These are phyloP conservation scores for Hoplias malabaricus DNA, from an alignment of 2,113 vertebrate species.

Conservation along the genomic window DNA sequence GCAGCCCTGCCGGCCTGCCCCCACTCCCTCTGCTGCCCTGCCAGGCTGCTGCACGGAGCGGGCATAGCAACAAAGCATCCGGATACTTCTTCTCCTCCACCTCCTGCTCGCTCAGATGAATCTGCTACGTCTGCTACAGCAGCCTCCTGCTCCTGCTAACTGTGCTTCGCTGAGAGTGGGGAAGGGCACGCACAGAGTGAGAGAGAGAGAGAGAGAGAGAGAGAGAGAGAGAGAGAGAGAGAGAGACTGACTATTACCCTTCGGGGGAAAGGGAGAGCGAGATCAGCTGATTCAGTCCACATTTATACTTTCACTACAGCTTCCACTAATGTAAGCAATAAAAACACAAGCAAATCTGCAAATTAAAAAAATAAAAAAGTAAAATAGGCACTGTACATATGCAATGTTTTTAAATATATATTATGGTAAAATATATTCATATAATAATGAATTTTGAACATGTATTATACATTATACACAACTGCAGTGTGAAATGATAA, in stretches of 20 bases:
- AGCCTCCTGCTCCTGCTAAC: slow-evolving; percentile 74
- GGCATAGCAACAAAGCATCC: slow-evolving; percentile 69
- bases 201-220: background rate
- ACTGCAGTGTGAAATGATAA: too few species aligned
- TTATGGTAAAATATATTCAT: background rate
- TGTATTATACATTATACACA: too few species aligned
- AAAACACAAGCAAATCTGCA: background rate
- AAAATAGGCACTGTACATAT: too few species aligned
- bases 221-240: background rate
- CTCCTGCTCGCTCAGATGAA: slow-evolving; percentile 23
- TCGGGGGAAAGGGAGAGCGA: background rate
- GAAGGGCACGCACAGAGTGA: too few species aligned
- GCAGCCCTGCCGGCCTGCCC: slow-evolving; percentile 19
- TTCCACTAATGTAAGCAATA: background rate
- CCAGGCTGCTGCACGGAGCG: slow-evolving; percentile 60
- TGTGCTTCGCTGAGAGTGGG: slow-evolving; percentile 77
- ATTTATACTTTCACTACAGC: background rate
- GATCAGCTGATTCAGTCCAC: slow-evolving; percentile 39
- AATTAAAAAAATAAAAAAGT: background rate
- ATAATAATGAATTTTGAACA: too few species aligned
- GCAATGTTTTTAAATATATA: background rate
- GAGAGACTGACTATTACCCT: background rate
- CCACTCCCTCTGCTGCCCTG: slow-evolving; percentile 42
- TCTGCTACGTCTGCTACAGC: slow-evolving; percentile 66
- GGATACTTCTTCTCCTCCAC: slow-evolving; percentile 32